phyloP scores from a whole-genome alignment of 1,140 invertebrate genomes.

The Trichonephila inaurata region DNA sequence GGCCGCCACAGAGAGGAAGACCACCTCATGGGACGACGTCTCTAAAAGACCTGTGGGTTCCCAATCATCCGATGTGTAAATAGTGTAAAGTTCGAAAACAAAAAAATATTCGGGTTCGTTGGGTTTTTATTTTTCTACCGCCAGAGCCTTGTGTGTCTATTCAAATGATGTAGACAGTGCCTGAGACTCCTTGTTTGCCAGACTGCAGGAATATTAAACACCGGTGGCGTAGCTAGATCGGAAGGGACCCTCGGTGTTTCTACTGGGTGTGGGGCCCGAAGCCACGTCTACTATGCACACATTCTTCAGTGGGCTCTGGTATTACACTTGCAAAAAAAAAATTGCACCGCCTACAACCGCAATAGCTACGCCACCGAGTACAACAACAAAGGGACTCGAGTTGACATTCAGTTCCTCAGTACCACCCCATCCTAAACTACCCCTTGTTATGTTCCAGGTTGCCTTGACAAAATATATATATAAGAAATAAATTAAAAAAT shows the following conservation, averaged over 20 bases:
- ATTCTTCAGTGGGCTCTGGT: conserved; percentile 38
- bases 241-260: conserved; percentile 28
- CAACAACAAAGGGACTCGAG: conserved; percentile 64
- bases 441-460: conserved; percentile 74
- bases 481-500: conserved; percentile 33
- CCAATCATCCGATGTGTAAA: conserved; percentile 76
- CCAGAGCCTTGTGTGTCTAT: conserved; percentile 76
- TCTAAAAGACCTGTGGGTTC: conserved; percentile 35
- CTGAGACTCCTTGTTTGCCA: conserved; percentile 76
- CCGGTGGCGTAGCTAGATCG: conserved; percentile 61
- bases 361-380: conserved; percentile 66
- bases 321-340: conserved; percentile 35
- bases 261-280: conserved; percentile 10
- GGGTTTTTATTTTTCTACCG: conserved; percentile 77
- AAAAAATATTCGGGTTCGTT: conserved; percentile 33
- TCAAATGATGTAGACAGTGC: conserved; percentile 75
- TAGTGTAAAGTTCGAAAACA: conserved; percentile 54
- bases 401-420: conserved; percentile 72
- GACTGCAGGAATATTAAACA: conserved; percentile 30
- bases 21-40: conserved; percentile 75
- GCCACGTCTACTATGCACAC: conserved; percentile 49
- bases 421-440: conserved; percentile 62
- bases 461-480: conserved; percentile 67
- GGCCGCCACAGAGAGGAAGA: conserved; percentile 47
- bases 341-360: conserved; percentile 51